Percentiles rank a stretch among this genome's conserved stretches.
Evolutionary conservation across 2,797 vertebrate genomes (phyloP).

Genomic region (Trichosurus vulpecula): DNA sequence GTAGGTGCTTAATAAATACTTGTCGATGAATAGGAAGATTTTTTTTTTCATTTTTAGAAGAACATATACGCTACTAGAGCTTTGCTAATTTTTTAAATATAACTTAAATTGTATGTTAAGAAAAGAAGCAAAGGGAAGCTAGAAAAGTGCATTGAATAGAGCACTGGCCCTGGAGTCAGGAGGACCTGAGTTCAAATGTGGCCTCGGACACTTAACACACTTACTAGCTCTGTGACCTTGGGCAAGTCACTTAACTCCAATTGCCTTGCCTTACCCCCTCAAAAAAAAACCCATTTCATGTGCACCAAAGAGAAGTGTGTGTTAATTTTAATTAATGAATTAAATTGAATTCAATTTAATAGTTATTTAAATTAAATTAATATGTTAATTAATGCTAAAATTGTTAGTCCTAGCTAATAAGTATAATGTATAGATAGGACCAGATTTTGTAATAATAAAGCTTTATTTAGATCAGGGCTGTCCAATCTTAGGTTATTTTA

Average conservation of each 20-base stretch:
- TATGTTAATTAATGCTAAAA: not conserved
- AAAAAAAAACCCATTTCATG: not conserved
- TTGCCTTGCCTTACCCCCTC: no score
- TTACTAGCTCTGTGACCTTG: no score
- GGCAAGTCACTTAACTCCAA: no score
- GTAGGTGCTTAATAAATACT: not conserved
- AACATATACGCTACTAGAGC: not conserved
- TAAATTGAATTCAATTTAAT: no score
- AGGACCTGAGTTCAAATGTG: no score
- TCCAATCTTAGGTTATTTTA: no score
- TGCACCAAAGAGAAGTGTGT: not conserved
- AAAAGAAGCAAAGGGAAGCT: not conserved
- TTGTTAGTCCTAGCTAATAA: not conserved
- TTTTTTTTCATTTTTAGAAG: not conserved
- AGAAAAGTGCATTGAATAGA: no score
- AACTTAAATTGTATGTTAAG: not conserved
- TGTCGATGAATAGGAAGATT: not conserved
- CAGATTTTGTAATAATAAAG: constrained; percentile 6
- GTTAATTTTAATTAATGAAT: no score
- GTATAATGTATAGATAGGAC: not conserved
- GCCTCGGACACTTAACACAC: no score
- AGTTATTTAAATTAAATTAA: no score
- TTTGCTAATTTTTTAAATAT: not conserved
- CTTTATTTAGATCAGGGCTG: constrained; percentile 45
- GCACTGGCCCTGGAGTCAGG: no score